A percentile compares a stretch with the other conserved stretches of the same genome.
Conservation (phyloP, 2,888 invertebrate genomes). For the Diachrysia chrysitis region DNA sequence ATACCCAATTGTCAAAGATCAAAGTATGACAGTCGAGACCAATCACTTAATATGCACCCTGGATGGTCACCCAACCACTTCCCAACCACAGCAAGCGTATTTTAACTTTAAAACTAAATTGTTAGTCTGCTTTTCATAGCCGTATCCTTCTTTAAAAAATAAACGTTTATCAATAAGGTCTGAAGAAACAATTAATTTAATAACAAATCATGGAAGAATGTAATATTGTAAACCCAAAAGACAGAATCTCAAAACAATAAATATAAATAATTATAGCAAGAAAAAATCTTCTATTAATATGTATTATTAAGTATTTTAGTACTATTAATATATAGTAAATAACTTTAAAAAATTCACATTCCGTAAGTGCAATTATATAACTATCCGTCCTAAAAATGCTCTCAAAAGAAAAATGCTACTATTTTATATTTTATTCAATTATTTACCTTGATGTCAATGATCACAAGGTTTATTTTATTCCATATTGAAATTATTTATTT, state of each 20-base stretch:
- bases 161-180: not conserved
- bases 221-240: not conserved
- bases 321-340: conserved; percentile 39
- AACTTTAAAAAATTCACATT: conserved; percentile 59
- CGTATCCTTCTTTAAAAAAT: not conserved
- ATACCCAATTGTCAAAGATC: too few species aligned
- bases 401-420: conserved; percentile 14
- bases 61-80: too few species aligned
- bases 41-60: too few species aligned
- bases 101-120: too few species aligned
- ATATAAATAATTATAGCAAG: not conserved
- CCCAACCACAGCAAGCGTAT: too few species aligned
- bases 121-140: too few species aligned
- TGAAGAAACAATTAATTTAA: not conserved
- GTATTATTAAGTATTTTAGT: conserved; percentile 50
- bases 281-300: conserved; percentile 28
- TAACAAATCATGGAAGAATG: not conserved
- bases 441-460: conserved; percentile 3
- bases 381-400: conserved; percentile 63
- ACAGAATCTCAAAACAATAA: not conserved
- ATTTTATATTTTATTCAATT: not conserved
- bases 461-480: not conserved
- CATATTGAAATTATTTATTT: not conserved
- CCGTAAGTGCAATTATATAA: conserved; percentile 72
- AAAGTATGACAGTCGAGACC: too few species aligned